Evolutionary conservation across 2,888 invertebrate genomes (phyloP).

Genomic region (Sinelater perroti): DNA sequence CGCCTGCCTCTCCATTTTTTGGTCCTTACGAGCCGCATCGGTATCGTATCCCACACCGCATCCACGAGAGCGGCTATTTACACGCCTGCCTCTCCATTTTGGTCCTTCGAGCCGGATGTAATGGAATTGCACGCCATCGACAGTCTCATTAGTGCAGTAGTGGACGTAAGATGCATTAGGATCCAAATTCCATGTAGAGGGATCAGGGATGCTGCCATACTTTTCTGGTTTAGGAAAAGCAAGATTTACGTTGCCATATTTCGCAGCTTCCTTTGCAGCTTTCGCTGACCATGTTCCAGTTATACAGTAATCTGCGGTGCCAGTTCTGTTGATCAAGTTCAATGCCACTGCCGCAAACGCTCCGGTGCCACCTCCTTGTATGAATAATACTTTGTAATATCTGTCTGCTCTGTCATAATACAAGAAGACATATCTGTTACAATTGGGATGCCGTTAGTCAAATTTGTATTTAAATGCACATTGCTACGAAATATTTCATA

Average conservation of each 20-base stretch:
- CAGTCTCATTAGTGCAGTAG: conserved; percentile 97
- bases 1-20: no score
- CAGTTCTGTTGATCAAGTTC: conserved; percentile 83
- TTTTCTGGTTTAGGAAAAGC: conserved; percentile 81
- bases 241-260: conserved; percentile 89
- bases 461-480: no score
- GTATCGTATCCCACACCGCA: no score
- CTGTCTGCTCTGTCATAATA: no score
- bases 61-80: no score
- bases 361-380: conserved; percentile 96
- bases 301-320: conserved; percentile 85
- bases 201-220: conserved; percentile 79
- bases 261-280: conserved; percentile 94
- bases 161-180: conserved; percentile 95
- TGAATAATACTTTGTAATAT: conserved; percentile 92
- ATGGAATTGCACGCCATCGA: conserved; percentile 92
- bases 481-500: no score
- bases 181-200: conserved; percentile 82
- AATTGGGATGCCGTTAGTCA: no score
- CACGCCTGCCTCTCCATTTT: no score
- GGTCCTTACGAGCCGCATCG: no score
- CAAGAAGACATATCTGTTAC: no score
- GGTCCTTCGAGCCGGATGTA: no score
- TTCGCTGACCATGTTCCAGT: conserved; percentile 96
- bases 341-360: conserved; percentile 93